Conservation (phyloP, 2,888 invertebrate genomes). For the Carterocephalus palaemon region DNA sequence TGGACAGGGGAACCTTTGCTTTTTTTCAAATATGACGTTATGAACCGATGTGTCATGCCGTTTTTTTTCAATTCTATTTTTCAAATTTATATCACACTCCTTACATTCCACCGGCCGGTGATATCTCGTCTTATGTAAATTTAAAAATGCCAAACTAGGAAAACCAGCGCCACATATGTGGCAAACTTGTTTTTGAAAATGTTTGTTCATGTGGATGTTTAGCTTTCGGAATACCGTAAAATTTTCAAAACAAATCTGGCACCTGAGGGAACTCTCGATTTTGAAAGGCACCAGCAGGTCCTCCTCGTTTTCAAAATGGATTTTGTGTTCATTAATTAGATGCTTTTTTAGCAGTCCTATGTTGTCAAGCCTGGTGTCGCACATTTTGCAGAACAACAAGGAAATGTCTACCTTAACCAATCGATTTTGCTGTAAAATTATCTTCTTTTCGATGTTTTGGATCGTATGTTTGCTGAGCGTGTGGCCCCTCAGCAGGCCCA, state of each 20-base stretch:
- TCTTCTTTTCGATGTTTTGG: slow-evolving; percentile 53
- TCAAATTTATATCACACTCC: slow-evolving; percentile 46
- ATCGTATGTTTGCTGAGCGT: slow-evolving; percentile 43
- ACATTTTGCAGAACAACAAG: slow-evolving; percentile 51
- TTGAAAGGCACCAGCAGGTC: slow-evolving; percentile 62
- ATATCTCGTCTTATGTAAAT: slow-evolving; percentile 53
- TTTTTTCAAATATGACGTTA: slow-evolving; percentile 42
- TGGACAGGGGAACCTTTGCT: slow-evolving; percentile 51
- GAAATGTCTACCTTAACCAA: slow-evolving; percentile 65
- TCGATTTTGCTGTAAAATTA: slow-evolving; percentile 58
- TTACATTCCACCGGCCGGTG: slow-evolving; percentile 49
- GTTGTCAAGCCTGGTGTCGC: slow-evolving; percentile 36
- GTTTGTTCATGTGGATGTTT: slow-evolving; percentile 66
- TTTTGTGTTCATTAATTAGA: slow-evolving; percentile 41
- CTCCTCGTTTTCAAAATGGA: slow-evolving; percentile 43
- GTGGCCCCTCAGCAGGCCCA: slow-evolving; percentile 49
- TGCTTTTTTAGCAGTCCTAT: slow-evolving; percentile 46
- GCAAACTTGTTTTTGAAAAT: slow-evolving; percentile 64
- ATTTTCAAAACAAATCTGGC: slow-evolving; percentile 54
- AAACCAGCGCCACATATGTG: slow-evolving; percentile 64
- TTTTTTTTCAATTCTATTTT: slow-evolving; percentile 38
- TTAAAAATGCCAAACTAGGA: slow-evolving; percentile 58
- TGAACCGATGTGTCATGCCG: slow-evolving; percentile 41
- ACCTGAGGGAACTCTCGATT: slow-evolving; percentile 46
- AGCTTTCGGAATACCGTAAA: slow-evolving; percentile 52